Conservation (phyloP, 2,888 invertebrate genomes). For the Caenorhabditis sp. region DNA sequence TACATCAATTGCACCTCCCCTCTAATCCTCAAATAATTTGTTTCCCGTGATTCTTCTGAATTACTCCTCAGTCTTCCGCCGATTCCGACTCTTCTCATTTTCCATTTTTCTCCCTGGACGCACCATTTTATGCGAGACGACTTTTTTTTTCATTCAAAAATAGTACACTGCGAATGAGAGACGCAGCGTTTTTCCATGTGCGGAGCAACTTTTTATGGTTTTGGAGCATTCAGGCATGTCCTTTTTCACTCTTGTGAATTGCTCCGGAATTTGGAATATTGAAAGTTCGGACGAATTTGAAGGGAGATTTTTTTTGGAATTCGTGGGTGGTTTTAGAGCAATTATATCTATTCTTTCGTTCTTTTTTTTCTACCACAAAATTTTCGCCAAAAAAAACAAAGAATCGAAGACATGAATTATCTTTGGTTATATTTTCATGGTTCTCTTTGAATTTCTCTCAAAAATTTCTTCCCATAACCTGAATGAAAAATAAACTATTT, state of each 20-base stretch:
- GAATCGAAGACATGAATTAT: background rate
- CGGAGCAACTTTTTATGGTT: slow-evolving; percentile 51
- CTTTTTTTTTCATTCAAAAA: slow-evolving; percentile 15
- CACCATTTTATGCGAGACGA: slow-evolving; percentile 14
- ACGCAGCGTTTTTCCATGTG: slow-evolving; percentile 10
- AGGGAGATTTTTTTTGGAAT: background rate
- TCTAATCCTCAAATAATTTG: slow-evolving; percentile 59
- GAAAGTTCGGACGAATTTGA: background rate
- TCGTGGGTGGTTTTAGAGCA: background rate
- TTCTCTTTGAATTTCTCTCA: background rate
- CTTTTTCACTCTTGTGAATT: background rate
- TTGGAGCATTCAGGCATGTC: slow-evolving; percentile 54
- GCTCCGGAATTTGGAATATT: slow-evolving; percentile 1
- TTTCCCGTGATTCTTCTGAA: slow-evolving; percentile 7
- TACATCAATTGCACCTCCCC: background rate
- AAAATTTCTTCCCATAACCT: too few relatives aligned
- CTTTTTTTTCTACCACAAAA: background rate
- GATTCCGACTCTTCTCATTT: background rate
- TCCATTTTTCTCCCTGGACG: background rate
- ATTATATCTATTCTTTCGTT: background rate
- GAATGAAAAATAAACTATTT: too few relatives aligned
- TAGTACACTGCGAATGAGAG: background rate
- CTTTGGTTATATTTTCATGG: background rate
- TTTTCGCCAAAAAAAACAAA: background rate
- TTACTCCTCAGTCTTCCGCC: background rate